Evolutionary conservation across 1,140 invertebrate genomes (phyloP), one percentile per base, ranked within the genome.

Genomic region (Heliconius congener): DNA sequence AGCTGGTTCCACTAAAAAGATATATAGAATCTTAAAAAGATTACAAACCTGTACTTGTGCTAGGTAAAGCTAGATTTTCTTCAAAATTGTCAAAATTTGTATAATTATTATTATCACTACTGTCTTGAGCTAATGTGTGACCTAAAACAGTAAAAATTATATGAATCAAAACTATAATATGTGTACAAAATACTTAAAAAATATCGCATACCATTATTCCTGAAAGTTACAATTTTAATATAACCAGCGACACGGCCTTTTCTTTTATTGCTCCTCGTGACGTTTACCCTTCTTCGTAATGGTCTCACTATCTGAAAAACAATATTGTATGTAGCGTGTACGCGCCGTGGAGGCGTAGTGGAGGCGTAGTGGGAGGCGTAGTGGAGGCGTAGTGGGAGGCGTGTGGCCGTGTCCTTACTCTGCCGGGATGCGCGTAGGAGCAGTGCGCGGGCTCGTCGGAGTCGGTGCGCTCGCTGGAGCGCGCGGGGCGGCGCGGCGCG

Each of bases 1-100:
- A 11, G 18, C 60, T 8, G 5, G 19, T 34, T 57, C 8, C 9
- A 57, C 9, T 57, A 23, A 23, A 93, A 91, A 66, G n/a, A 30
- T 27, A 16, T 5, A 30, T 16, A 30, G 13, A 66, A 18, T 6
- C 13, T 3, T 3, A 30, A 30, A 13, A 66, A 66, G 95, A 96
- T 77, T 95, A 96, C 81, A 92, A 95, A 90, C 95, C 95, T 84
- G 95, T 95, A 84, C 95, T 96, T 57, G 95, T 96, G 84, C 95
- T 96, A 8, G 95, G 95, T 80, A 95, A 88, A 60, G 93, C 89
- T 86, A 95, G 85, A 88, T 93, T 93, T 39, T 92, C 92, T 70
- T 91, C 88, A 23, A 85, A 87, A 82, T 90, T 88, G 78, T 93
- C 87, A 73, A 89, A 87, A 85, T 87, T 88, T 27, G 83, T 78